Evolutionary conservation across 2,888 invertebrate species (phyloP).

Genomic region (Hirtodrosophila confusa): DNA sequence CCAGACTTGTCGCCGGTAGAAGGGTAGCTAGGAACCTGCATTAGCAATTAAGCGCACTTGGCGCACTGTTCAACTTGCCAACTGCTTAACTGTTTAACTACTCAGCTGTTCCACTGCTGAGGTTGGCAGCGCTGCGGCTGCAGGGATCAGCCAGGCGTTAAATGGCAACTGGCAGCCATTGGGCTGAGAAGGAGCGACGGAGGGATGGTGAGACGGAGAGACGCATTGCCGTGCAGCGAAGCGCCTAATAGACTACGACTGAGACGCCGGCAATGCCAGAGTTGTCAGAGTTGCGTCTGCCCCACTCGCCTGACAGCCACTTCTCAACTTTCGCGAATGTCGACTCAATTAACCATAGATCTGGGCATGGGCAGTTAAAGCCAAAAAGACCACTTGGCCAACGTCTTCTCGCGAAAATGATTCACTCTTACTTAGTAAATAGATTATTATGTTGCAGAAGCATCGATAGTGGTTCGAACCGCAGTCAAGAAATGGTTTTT

Average conservation of each 20-base stretch:
- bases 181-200: conserved; percentile 24
- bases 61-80: conserved; percentile 2
- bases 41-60: conserved; percentile 51
- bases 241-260: conserved; percentile 76
- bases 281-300: conserved; percentile 5
- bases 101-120: no score
- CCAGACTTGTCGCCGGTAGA: not conserved
- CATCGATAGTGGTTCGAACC: no score
- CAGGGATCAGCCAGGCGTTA: conserved; percentile 67
- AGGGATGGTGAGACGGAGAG: conserved; percentile 2
- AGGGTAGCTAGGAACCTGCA: not conserved
- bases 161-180: conserved; percentile 68
- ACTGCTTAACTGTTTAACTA: no score
- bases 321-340: not conserved
- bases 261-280: conserved; percentile 2
- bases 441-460: no score
- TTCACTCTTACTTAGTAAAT: no score
- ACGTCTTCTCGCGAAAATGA: no score
- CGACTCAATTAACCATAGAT: conserved; percentile 32
- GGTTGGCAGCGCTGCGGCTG: conserved; percentile 38
- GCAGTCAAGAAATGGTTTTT: no score
- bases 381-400: no score
- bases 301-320: conserved; percentile 18
- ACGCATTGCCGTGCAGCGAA: conserved; percentile 54
- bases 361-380: no score